Evolutionary conservation across 2,113 vertebrate genomes (phyloP).

Genomic region (Aptenodytes patagonicus): DNA sequence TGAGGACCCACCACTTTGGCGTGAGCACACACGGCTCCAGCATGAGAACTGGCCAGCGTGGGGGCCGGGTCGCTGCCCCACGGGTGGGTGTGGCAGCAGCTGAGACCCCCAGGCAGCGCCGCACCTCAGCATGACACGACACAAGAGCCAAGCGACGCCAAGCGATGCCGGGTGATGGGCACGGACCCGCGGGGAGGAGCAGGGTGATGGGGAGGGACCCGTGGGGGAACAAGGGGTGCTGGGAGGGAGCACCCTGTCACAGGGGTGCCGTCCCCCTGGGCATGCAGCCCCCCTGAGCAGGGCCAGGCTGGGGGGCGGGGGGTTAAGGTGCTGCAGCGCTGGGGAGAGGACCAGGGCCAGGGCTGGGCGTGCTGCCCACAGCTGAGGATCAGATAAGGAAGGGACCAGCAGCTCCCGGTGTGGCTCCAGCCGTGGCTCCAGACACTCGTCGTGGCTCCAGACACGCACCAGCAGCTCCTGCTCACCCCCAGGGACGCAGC

Average conservation of each 20-base stretch:
- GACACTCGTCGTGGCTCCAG: not conserved
- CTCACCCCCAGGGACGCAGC: not conserved
- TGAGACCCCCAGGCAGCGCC: fast-evolving
- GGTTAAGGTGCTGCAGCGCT: not conserved
- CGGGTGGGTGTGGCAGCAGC: not conserved
- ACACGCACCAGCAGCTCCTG: not conserved
- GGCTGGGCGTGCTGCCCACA: not conserved
- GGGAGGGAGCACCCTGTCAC: not conserved
- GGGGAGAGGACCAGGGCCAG: not conserved
- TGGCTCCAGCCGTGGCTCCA: not conserved
- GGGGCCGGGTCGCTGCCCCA: too few species aligned
- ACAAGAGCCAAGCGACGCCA: too few species aligned
- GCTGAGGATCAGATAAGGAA: not conserved
- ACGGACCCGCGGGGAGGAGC: too few species aligned
- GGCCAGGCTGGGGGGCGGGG: not conserved
- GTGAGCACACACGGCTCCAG: too few species aligned
- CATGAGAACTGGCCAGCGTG: not conserved
- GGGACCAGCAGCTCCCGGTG: not conserved
- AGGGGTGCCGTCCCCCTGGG: not conserved
- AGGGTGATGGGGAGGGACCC: not conserved
- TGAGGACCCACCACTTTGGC: not conserved
- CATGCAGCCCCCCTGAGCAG: not conserved
- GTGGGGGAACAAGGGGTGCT: not conserved
- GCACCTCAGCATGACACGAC: not conserved
- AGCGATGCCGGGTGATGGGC: not conserved